Base-by-base conservation (phyloP, 2,888 invertebrate genomes). In the Congeria kusceri region DNA sequence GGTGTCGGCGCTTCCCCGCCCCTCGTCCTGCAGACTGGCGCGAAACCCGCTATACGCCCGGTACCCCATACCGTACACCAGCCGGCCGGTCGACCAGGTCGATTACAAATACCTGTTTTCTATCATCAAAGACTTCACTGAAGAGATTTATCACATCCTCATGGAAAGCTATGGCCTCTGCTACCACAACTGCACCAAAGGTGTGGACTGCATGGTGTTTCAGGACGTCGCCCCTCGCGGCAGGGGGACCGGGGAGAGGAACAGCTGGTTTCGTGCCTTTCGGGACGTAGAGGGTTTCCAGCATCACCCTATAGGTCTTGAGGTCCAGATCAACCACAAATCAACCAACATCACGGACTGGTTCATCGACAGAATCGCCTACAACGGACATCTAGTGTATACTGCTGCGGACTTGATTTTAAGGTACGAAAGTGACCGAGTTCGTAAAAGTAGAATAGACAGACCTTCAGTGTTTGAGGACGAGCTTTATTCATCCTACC, bases 291-390 rank as follows among this genome's bases (percentile, higher is more conserved):
- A 91, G 64, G 91, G 91, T 0, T 88, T 82, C 56, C 86, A 88
- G n/a, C 81, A 90, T 0, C 88, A 89, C 56, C 91, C 92, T 0
- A 74, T 91, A 9, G 91, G 90, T 7, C 71, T 92, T 20, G 89
- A 90, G 53, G 77, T 92, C 44, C 87, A 87, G 68, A 86, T 91
- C 20, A 85, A 91, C 47, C 89, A 89, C 66, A 61, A 66, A 23
- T 88, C 88, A 7, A 82, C 80, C 20, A 77, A 89, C 64, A 66
- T 84, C 1, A 74, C 61, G 15, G 64, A 86, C 15, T 92, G 91
- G 91, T 71, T 71, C 18, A 86, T 91, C 5, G 80, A 78, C 15
- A 83, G 83, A 57, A 75, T 90, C 11, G 84, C 88, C 25, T 91
- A 90, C 75, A 90, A 89, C 56, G 90, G 89, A 1, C 87, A 88